A percentile compares a stretch with the other conserved stretches of the same genome.
Evolutionary conservation across 2,797 vertebrate genomes (phyloP).

Genomic region (Premnoplex brunnescens): DNA sequence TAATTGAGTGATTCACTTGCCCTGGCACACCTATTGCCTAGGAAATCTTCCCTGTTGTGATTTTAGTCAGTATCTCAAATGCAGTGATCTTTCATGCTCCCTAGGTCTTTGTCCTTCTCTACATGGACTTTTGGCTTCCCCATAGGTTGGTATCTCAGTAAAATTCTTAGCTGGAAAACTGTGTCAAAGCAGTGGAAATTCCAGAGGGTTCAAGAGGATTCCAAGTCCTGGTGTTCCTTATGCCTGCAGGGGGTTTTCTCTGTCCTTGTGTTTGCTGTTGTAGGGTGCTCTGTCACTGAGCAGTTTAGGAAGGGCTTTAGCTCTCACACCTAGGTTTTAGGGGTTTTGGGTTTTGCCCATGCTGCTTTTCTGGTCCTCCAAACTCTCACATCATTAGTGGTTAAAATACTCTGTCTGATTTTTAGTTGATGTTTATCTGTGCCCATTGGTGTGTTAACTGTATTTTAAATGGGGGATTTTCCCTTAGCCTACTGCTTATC

Average conservation of each 20-base stretch:
- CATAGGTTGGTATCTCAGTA: neutral
- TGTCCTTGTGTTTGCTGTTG: neutral
- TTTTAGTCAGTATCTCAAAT: neutral
- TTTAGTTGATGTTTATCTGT: neutral
- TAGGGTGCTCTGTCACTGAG: neutral
- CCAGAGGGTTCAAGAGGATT: neutral
- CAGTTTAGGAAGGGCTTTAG: neutral
- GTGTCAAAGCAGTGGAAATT: neutral
- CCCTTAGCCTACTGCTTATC: neutral
- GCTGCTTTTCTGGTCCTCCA: neutral
- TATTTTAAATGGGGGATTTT: neutral
- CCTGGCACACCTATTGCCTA: neutral
- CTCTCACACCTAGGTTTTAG: neutral
- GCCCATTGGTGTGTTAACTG: neutral
- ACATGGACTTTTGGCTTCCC: neutral
- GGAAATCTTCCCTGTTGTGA: neutral
- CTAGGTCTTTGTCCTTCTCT: neutral
- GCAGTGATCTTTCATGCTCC: neutral
- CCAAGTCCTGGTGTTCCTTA: neutral
- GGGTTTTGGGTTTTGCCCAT: neutral
- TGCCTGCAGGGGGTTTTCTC: neutral
- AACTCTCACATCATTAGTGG: neutral
- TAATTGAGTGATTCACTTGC: neutral
- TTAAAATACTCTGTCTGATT: neutral
- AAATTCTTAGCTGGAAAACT: neutral